phyloP scores from a whole-genome alignment of 53 echinoderm and acorn worm species.

The Glandiceps talaboti region DNA sequence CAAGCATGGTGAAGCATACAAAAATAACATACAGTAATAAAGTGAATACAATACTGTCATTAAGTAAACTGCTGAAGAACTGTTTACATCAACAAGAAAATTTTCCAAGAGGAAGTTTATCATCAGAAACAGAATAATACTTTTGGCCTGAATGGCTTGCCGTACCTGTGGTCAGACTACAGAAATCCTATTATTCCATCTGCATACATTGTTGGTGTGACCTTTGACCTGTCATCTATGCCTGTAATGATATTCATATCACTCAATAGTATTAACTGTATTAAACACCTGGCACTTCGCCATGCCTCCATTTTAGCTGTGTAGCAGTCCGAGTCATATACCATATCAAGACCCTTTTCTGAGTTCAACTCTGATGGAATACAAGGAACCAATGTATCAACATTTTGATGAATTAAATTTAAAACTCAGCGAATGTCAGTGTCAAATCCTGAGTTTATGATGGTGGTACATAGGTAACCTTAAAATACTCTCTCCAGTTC shows the following conservation, averaged over 20 bases:
- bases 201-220: not conserved
- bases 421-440: too few relatives aligned
- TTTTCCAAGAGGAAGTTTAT: too few relatives aligned
- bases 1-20: too few relatives aligned
- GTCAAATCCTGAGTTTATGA: not conserved
- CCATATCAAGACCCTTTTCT: not conserved
- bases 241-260: slow-evolving; percentile 60
- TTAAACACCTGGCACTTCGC: slow-evolving; percentile 56
- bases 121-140: too few relatives aligned
- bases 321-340: slow-evolving; percentile 53
- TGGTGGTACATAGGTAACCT: not conserved
- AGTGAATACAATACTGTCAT: too few relatives aligned
- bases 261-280: slow-evolving; percentile 29
- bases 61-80: too few relatives aligned
- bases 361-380: not conserved
- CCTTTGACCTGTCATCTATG: not conserved
- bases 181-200: not conserved
- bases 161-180: too few relatives aligned
- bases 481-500: not conserved
- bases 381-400: not conserved
- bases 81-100: too few relatives aligned
- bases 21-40: too few relatives aligned
- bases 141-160: too few relatives aligned
- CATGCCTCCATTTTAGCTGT: slow-evolving; percentile 52
- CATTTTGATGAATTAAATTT: not conserved